Evolutionary conservation across 2,797 vertebrate genomes (phyloP).

Genomic region (Pogonophryne albipinna): DNA sequence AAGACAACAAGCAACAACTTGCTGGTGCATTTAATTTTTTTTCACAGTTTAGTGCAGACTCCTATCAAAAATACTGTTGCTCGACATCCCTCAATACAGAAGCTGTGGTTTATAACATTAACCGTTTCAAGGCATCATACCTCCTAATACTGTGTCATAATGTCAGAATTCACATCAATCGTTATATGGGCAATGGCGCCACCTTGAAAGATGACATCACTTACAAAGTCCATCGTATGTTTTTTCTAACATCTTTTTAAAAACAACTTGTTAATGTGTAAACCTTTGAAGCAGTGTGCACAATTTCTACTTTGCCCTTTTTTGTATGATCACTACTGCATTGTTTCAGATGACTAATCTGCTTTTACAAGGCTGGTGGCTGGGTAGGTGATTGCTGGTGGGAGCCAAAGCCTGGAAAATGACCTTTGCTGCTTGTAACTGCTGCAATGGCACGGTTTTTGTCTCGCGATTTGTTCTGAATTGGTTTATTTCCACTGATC

Average conservation of each 20-base stretch:
- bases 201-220: not conserved
- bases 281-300: slow-evolving; percentile 10
- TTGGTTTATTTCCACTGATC: not conserved
- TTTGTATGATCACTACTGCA: not conserved
- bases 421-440: slow-evolving; percentile 9
- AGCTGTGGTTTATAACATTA: slow-evolving; percentile 13
- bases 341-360: not conserved
- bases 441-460: slow-evolving; percentile 10
- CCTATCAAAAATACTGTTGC: not conserved
- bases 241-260: not conserved
- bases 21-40: slow-evolving; percentile 16
- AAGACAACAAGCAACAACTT: slow-evolving; percentile 14
- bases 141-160: not conserved
- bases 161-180: not conserved
- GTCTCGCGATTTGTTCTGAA: slow-evolving; percentile 26
- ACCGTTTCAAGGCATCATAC: slow-evolving; percentile 15
- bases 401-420: slow-evolving; percentile 18
- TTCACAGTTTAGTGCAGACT: not conserved
- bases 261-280: not conserved
- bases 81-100: slow-evolving; percentile 16
- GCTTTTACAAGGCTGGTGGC: not conserved
- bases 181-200: not conserved
- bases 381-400: not conserved
- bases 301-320: not conserved
- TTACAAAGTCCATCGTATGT: too few relatives aligned